Evolutionary conservation across 1,140 invertebrate genomes (phyloP).

Genomic region (Caerostris extrusa): DNA sequence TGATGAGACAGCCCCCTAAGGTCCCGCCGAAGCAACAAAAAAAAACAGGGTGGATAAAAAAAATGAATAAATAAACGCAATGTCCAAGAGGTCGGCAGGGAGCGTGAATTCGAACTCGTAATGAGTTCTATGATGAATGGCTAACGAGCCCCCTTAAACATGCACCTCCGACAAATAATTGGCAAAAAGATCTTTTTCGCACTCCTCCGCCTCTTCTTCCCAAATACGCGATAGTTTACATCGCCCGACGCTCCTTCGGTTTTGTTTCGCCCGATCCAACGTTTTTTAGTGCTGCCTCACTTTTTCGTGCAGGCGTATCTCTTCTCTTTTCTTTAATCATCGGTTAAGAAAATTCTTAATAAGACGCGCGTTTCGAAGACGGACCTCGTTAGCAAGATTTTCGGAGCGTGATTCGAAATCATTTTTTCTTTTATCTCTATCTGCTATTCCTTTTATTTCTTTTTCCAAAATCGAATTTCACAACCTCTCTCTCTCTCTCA

Average conservation of each 20-base stretch:
- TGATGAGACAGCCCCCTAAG: background rate
- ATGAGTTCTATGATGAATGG: constrained; percentile 72
- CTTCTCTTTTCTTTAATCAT: constrained; percentile 68
- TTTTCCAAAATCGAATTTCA: constrained; percentile 57
- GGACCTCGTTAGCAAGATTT: constrained; percentile 56
- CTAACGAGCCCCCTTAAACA: constrained; percentile 71
- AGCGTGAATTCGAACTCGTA: constrained; percentile 70
- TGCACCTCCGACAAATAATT: constrained; percentile 72
- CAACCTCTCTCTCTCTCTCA: constrained; percentile 42
- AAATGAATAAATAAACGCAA: background rate
- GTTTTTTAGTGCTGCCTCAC: constrained; percentile 6
- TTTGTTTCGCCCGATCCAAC: constrained; percentile 8
- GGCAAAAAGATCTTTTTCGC: constrained; percentile 63
- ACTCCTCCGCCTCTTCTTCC: background rate
- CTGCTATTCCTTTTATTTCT: background rate
- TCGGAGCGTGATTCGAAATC: constrained; percentile 59
- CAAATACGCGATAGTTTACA: constrained; percentile 46
- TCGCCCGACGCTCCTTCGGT: background rate
- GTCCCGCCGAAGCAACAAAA: background rate
- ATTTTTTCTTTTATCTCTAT: background rate
- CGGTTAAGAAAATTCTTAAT: constrained; percentile 73
- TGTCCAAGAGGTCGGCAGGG: constrained; percentile 58
- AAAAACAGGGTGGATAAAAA: background rate
- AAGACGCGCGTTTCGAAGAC: constrained; percentile 45
- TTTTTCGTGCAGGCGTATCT: constrained; percentile 12